Evolutionary conservation across 2,888 invertebrate genomes (phyloP), one percentile per base, ranked within the genome.

Genomic region (Dicyrtomina minuta): DNA sequence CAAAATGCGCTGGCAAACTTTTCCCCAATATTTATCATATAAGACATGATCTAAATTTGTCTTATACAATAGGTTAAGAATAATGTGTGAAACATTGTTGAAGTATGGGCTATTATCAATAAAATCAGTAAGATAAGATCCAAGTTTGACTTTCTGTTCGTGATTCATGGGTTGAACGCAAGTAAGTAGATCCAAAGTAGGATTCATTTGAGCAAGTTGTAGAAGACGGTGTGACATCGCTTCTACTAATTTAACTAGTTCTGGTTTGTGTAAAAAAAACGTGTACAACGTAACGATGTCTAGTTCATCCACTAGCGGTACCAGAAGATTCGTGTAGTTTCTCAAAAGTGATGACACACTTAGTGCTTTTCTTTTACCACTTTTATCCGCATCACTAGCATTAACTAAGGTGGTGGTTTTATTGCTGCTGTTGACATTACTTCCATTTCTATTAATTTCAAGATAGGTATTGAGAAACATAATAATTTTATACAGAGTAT

Each of bases 211-310:
- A 51, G 74, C 66, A 6, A 74, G 49, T 27, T 72, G 55, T 46
- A 53, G 56, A 26, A 73, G 72, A 26, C 66, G 43, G 0, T 49
- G 27, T 5, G 68, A 46, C 10, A 77, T 13, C 12, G 73, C 74
- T 46, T 77, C 74, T 2, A 72, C 33, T n/a, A 77, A 60, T 1
- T 44, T 41, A 39, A 67, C 72, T 5, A 75, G 75, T 17, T 75
- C 72, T 10, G 46, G n/a, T 1, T 70, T 70, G 17, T 60, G 22
- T 33, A 75, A 70, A 27, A 75, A 12, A 61, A 72, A 73, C 22
- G 66, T 72, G 26, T 74, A 72, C 17, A 77, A 62, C 0, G 66
- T 64, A 12, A 74, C n/a, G n/a, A 75, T 8, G 22, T 75, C 75
- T 68, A 75, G 70, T 17, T 49, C 39, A 1, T 69, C 61, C 44